Percentiles rank a stretch among this genome's conserved stretches.
phyloP scores from a whole-genome alignment of 2,888 invertebrate species.

The Limnephilus auricula region DNA sequence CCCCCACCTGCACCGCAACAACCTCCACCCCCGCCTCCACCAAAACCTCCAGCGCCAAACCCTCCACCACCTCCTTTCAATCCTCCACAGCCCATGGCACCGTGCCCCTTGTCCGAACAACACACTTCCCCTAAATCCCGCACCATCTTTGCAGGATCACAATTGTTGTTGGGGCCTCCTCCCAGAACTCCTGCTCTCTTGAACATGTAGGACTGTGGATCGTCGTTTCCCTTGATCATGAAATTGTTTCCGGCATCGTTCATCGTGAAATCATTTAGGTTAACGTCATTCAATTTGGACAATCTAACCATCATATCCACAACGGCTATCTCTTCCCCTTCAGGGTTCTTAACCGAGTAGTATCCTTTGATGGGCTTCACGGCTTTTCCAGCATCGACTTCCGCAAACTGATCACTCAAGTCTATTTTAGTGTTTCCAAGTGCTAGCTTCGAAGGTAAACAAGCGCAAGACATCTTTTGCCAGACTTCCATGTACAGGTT shows the following conservation, averaged over 20 bases:
- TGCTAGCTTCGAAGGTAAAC: slow-evolving; percentile 52
- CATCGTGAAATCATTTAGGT: slow-evolving; percentile 50
- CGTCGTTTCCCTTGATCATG: slow-evolving; percentile 37
- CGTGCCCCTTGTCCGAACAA: neutral
- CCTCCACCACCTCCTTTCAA: neutral
- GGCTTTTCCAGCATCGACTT: slow-evolving; percentile 12
- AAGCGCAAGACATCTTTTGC: slow-evolving; percentile 52
- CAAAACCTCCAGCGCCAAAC: neutral
- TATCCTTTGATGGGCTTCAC: slow-evolving; percentile 29
- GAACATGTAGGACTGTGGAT: slow-evolving; percentile 26
- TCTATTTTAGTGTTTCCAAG: slow-evolving; percentile 38
- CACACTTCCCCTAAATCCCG: slow-evolving; percentile 19
- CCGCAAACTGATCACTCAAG: slow-evolving; percentile 5
- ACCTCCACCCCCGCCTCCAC: slow-evolving; percentile 10
- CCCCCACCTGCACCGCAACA: slow-evolving; percentile 6
- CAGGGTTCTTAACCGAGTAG: slow-evolving; percentile 28
- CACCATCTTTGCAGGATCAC: slow-evolving; percentile 32
- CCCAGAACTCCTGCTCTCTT: neutral
- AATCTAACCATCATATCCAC: slow-evolving; percentile 45
- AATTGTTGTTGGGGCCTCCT: neutral
- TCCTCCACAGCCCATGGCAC: neutral
- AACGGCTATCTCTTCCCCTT: slow-evolving; percentile 37
- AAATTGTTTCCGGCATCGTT: slow-evolving; percentile 43
- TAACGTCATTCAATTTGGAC: slow-evolving; percentile 36
- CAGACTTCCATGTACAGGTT: slow-evolving; percentile 43